These are phyloP conservation scores for Ptychodera flava DNA, from an alignment of 35 echinoderm and acorn worm species.

Conservation along the genomic window DNA sequence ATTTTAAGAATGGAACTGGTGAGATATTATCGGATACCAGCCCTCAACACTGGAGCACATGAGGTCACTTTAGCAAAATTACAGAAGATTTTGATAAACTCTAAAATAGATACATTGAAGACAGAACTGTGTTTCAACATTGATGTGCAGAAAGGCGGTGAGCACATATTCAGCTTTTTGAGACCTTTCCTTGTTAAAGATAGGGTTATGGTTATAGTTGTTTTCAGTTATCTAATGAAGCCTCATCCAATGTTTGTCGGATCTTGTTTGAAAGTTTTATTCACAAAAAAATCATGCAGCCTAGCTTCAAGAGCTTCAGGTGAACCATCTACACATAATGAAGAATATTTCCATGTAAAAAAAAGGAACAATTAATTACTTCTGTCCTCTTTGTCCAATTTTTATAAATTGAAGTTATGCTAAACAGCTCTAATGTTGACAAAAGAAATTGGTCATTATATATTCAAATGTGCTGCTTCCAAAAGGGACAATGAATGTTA, in stretches of 20 bases:
- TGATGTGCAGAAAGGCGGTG: conserved; percentile 10
- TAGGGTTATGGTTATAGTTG: background rate
- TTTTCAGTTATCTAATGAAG: background rate
- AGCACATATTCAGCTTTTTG: background rate
- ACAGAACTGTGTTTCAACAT: conserved; percentile 21
- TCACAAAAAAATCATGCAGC: background rate
- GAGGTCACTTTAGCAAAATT: background rate
- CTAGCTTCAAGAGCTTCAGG: conserved; percentile 55
- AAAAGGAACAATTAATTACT: no score
- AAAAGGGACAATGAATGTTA: no score
- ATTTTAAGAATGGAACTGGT: background rate
- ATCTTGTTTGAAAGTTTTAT: background rate
- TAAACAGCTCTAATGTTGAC: no score
- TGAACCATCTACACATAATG: conserved; percentile 50
- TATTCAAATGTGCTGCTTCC: no score
- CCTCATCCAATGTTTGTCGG: background rate
- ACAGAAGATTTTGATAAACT: background rate
- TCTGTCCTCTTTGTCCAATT: no score
- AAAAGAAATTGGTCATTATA: no score
- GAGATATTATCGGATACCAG: conserved; percentile 4
- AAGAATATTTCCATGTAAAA: no score
- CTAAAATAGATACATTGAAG: background rate
- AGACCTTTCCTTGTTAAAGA: background rate
- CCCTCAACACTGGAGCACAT: background rate
- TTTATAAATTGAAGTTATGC: no score